Conservation (phyloP, 2,888 invertebrate genomes). For the Leptopterna dolabrata region DNA sequence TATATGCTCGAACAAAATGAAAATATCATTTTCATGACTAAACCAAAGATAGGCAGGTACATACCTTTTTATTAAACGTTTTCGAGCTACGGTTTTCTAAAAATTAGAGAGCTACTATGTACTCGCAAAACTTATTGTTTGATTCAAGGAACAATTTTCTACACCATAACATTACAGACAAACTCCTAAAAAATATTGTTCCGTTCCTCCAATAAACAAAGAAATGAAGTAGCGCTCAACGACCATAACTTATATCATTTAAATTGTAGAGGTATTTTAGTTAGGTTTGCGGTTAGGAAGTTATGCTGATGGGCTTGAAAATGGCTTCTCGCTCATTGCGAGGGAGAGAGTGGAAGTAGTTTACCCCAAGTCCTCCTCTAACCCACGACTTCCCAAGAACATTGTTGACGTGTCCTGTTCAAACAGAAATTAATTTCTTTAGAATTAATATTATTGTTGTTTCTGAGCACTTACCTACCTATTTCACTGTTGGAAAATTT, state of each 20-base stretch:
- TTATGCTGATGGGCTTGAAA: not conserved
- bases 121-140: too few species aligned
- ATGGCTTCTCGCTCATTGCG: not conserved
- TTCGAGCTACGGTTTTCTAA: too few species aligned
- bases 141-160: too few species aligned
- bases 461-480: too few species aligned
- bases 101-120: too few species aligned
- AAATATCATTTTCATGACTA: too few species aligned
- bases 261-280: not conserved
- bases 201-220: not conserved
- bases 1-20: too few species aligned
- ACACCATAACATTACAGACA: not conserved
- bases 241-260: not conserved
- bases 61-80: too few species aligned
- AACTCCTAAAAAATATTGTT: not conserved
- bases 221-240: not conserved
- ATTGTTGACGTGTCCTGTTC: not conserved
- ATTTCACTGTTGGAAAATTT: too few species aligned
- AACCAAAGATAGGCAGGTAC: too few species aligned
- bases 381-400: not conserved
- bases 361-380: not conserved
- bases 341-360: not conserved
- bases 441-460: not conserved
- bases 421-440: not conserved
- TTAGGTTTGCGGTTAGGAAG: not conserved